Percentiles rank a stretch among this genome's conserved stretches.
Conservation (phyloP, 2,888 invertebrate genomes). For the Harpalus rufipes region DNA sequence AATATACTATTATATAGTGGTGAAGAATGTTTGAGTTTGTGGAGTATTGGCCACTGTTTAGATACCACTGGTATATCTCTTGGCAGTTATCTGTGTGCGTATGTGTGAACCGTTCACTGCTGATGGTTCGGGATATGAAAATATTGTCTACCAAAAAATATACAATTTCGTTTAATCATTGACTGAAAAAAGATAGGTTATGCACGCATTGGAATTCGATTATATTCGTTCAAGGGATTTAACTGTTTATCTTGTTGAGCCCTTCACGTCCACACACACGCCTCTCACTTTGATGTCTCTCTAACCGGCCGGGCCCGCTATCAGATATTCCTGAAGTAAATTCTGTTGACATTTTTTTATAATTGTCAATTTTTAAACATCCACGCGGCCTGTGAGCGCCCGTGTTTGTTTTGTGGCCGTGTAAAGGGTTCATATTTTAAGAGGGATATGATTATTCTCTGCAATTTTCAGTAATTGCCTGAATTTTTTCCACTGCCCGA, state of each 20-base stretch:
- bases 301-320: not conserved
- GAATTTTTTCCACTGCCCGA: constrained; percentile 25
- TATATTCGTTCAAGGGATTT: constrained; percentile 49
- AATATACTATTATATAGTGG: too few species aligned
- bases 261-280: constrained; percentile 29
- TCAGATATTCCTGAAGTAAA: constrained; percentile 54
- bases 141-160: constrained; percentile 62
- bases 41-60: not conserved
- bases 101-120: constrained; percentile 52
- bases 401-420: constrained; percentile 26
- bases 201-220: constrained; percentile 48
- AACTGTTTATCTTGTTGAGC: constrained; percentile 53
- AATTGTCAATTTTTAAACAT: constrained; percentile 53
- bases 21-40: not conserved
- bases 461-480: constrained; percentile 30
- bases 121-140: constrained; percentile 53
- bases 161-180: constrained; percentile 62
- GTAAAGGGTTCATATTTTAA: constrained; percentile 27
- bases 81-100: constrained; percentile 39
- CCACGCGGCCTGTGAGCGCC: constrained; percentile 1
- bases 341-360: constrained; percentile 54
- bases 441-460: constrained; percentile 25
- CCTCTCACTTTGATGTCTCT: constrained; percentile 32
- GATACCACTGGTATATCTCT: constrained; percentile 20
- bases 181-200: constrained; percentile 59